Conservation (phyloP, 2,113 vertebrate species). For the Coracopsis vasa region DNA sequence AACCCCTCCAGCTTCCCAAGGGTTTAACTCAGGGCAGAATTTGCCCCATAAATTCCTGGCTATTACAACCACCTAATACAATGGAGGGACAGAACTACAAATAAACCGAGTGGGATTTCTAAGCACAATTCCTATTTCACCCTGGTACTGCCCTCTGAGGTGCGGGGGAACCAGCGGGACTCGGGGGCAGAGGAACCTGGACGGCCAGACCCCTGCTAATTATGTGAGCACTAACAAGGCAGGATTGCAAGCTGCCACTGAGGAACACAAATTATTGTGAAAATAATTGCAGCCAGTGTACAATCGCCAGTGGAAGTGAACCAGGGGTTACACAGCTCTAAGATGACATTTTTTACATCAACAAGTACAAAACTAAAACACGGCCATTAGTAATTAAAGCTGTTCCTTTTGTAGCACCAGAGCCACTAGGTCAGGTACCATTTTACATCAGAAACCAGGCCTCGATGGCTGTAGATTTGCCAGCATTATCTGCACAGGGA, state of each 20-base stretch:
- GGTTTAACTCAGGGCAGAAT: neutral
- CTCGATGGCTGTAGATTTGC: slow-evolving; percentile 71
- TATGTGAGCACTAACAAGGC: slow-evolving; percentile 4
- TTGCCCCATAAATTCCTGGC: rapidly evolving
- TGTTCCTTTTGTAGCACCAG: slow-evolving; percentile 56
- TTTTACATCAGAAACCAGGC: slow-evolving; percentile 71
- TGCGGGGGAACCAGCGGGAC: neutral
- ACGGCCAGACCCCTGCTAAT: slow-evolving; percentile 1
- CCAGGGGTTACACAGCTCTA: slow-evolving; percentile 48
- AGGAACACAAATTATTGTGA: slow-evolving; percentile 37
- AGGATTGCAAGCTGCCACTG: neutral
- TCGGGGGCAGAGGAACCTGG: neutral
- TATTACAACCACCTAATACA: neutral
- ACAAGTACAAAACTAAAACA: slow-evolving; percentile 69
- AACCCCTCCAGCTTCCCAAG: neutral
- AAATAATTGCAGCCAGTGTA: slow-evolving; percentile 43
- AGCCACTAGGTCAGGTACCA: slow-evolving; percentile 70
- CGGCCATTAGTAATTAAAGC: slow-evolving; percentile 73
- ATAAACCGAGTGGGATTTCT: neutral
- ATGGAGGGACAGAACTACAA: neutral
- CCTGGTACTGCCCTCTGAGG: neutral
- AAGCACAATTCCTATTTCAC: rapidly evolving
- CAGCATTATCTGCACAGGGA: slow-evolving; percentile 70
- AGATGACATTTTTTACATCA: slow-evolving; percentile 71
- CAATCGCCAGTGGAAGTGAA: slow-evolving; percentile 43